These are phyloP conservation scores for Crotalus horridus DNA, from an alignment of 2,113 vertebrate genomes.

Conservation along the genomic window DNA sequence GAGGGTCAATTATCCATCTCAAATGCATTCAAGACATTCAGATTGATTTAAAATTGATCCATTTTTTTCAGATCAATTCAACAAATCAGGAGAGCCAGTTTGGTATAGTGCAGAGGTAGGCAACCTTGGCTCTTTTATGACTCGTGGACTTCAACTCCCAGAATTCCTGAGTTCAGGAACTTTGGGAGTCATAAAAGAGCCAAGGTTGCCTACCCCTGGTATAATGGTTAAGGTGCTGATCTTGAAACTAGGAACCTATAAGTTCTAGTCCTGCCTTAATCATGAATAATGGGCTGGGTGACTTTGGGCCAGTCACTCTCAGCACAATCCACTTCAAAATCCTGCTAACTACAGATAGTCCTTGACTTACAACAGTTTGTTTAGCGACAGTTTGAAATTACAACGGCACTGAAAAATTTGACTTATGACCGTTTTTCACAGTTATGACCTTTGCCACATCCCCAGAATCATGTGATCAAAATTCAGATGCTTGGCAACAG, in stretches of 20 bases:
- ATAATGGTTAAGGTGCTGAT: background rate
- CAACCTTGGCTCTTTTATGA: too few species aligned
- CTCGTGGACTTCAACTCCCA: too few species aligned
- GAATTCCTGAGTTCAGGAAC: too few species aligned
- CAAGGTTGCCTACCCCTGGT: too few species aligned
- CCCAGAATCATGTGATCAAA: background rate
- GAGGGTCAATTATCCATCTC: background rate
- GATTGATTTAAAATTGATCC: background rate
- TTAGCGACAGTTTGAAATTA: background rate
- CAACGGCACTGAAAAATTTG: background rate
- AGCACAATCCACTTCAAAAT: background rate
- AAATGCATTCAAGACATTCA: background rate
- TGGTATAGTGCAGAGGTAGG: background rate
- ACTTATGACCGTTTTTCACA: background rate
- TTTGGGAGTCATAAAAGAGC: too few species aligned
- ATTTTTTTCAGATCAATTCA: background rate
- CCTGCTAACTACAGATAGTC: background rate
- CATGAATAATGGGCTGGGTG: background rate
- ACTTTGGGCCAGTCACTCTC: background rate
- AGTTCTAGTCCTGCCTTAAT: background rate
- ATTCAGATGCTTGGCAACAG: background rate
- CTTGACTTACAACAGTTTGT: background rate
- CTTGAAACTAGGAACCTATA: background rate
- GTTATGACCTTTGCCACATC: background rate
- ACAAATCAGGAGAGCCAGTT: background rate